Evolutionary conservation across 1,140 invertebrate genomes (phyloP), one percentile per base, ranked within the genome.

Genomic region (Kradibia gibbosae): DNA sequence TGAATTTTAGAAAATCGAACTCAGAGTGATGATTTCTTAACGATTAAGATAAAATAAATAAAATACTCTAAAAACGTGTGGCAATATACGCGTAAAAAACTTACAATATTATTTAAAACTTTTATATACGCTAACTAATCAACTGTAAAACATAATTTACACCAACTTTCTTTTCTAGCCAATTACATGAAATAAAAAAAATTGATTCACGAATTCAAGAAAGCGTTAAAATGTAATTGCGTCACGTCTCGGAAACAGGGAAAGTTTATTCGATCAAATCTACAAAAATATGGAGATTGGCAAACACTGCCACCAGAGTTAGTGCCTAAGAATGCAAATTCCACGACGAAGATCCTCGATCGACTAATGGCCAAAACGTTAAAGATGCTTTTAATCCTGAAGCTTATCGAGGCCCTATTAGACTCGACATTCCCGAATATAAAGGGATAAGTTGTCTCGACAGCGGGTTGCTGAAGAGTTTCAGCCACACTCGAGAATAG

Each of bases 11-110:
- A 82, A 78, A 72, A 73, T 78, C 36, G 7, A 78, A 73, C 36
- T 62, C 28, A 28, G 71, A 36, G n/a, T 39, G 45, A 82, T 78
- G 79, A 82, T 80, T 74, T 83, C 77, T 70, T 77, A 72, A 78
- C 57, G 77, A 78, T 82, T 76, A 81, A 62, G 73, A 82, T 79
- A 83, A 76, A 85, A 84, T 85, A 84, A 84, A 85, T 85, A 84
- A 84, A 83, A 84, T 83, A 83, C 73, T 83, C 81, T 85, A 84
- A 81, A 85, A 81, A 82, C 81, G 74, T 79, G 36, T 80, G 74
- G 78, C 76, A 80, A 82, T 82, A 70, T 70, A n/a, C 78, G 67
- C 80, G 74, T 81, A 81, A 80, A 80, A 83, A 76, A 81, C 75
- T 80, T 83, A 78, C 62, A 85, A 73, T 83, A 83, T 82, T 67